These are phyloP conservation scores for Bruchidius siliquastri DNA, from an alignment of 2,888 invertebrate genomes.

Conservation along the genomic window DNA sequence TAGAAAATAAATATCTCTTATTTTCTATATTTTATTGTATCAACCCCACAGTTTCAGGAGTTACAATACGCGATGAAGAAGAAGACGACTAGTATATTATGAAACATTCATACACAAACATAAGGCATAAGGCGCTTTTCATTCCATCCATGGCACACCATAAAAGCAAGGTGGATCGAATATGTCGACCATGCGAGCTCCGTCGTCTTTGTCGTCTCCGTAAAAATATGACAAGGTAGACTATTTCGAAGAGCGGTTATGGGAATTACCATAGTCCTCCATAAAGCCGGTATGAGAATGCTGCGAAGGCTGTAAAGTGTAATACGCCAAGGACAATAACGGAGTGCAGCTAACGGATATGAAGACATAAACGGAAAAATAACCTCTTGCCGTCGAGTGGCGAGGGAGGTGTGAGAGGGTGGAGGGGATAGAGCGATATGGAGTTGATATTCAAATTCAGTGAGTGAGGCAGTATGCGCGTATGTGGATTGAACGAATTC, in stretches of 20 bases:
- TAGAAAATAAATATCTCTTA: too few species aligned
- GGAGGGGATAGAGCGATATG: constrained; percentile 15
- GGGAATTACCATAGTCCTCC: constrained; percentile 36
- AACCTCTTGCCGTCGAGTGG: constrained; percentile 29
- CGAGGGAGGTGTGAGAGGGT: too few species aligned
- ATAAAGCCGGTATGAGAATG: constrained; percentile 31
- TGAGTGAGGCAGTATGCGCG: constrained; percentile 20
- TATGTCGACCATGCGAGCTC: neutral
- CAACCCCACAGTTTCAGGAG: too few species aligned
- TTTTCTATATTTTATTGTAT: too few species aligned
- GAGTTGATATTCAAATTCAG: constrained; percentile 40
- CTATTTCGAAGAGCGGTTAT: constrained; percentile 33
- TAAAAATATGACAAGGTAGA: constrained; percentile 25
- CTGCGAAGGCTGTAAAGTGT: constrained; percentile 37
- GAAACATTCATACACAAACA: neutral
- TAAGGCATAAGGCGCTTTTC: neutral
- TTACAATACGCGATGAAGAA: too few species aligned
- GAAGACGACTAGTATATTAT: too few species aligned
- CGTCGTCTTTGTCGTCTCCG: neutral
- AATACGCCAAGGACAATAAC: constrained; percentile 44
- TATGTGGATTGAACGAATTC: neutral
- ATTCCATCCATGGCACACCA: neutral
- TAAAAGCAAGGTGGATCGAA: neutral
- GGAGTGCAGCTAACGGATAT: constrained; percentile 44
- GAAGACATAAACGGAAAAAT: constrained; percentile 45